Conservation (phyloP, 2,888 invertebrate species). For the Hipparchia semele region DNA sequence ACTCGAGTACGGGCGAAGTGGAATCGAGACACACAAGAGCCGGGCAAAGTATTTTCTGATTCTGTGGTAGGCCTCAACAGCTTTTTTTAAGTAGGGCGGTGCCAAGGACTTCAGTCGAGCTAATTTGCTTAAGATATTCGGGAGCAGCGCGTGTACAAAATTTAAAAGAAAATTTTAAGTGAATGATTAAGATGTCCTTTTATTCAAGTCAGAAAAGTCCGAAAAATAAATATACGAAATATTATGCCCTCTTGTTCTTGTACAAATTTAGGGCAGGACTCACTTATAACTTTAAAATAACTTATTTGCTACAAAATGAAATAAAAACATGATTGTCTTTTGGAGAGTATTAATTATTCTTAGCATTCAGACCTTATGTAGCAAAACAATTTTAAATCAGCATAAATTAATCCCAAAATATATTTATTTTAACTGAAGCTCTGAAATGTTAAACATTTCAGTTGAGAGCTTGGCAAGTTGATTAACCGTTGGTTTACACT, state of each 20-base stretch:
- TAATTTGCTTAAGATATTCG: not conserved
- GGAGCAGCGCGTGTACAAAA: no score
- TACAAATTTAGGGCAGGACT: no score
- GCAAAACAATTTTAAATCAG: not conserved
- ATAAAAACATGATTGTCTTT: no score
- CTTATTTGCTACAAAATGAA: no score
- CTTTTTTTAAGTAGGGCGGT: not conserved
- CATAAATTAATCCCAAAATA: not conserved
- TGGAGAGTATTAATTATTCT: no score
- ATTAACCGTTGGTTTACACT: conserved; percentile 11
- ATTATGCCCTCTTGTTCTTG: no score
- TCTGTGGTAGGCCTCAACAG: not conserved
- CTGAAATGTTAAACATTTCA: not conserved
- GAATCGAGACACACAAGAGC: not conserved
- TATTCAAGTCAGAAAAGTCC: not conserved
- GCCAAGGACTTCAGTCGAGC: not conserved
- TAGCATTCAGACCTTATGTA: no score
- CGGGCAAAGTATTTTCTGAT: not conserved
- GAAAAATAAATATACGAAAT: no score
- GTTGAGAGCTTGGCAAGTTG: conserved; percentile 7
- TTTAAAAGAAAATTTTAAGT: not conserved
- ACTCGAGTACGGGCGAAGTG: conserved; percentile 1
- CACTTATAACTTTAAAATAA: no score
- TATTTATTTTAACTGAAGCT: not conserved
- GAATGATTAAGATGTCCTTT: not conserved